A percentile compares a stretch with the other conserved stretches of the same genome.
phyloP scores from a whole-genome alignment of 1,140 invertebrate genomes.

The Drosophila tropicalis region DNA sequence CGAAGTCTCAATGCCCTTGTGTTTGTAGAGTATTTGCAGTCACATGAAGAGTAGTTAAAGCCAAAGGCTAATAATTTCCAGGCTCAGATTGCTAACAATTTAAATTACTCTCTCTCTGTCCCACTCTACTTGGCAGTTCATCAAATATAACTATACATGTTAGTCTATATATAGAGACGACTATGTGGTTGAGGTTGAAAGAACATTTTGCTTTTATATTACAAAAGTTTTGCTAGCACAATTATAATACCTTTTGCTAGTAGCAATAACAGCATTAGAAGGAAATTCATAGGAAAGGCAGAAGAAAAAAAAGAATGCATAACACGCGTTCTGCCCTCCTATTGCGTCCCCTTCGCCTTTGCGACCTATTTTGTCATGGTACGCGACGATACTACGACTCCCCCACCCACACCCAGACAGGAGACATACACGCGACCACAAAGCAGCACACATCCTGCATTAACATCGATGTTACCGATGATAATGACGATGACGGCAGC shows the following conservation, averaged over 20 bases:
- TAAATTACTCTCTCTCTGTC: too few relatives aligned
- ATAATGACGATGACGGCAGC: constrained; percentile 22
- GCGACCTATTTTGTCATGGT: constrained; percentile 39
- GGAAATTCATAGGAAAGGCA: constrained; percentile 25
- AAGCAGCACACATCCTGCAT: constrained; percentile 58
- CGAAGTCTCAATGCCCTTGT: not conserved
- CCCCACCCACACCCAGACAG: not conserved
- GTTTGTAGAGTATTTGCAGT: not conserved
- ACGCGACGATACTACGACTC: too few relatives aligned
- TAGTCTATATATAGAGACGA: too few relatives aligned
- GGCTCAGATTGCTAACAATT: too few relatives aligned
- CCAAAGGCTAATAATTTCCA: too few relatives aligned
- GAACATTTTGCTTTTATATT: too few relatives aligned
- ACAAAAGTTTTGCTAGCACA: not conserved
- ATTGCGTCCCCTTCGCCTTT: constrained; percentile 4
- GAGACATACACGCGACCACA: constrained; percentile 38
- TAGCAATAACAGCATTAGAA: constrained; percentile 25
- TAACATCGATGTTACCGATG: constrained; percentile 54
- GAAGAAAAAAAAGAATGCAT: constrained; percentile 33
- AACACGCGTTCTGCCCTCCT: constrained; percentile 8
- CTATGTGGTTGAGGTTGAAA: too few relatives aligned
- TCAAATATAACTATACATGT: too few relatives aligned
- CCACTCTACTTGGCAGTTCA: too few relatives aligned
- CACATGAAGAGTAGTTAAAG: too few relatives aligned
- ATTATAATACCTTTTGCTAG: constrained; percentile 1